Conservation (phyloP, 1,140 invertebrate genomes). For the Brachionus paranguensis region DNA sequence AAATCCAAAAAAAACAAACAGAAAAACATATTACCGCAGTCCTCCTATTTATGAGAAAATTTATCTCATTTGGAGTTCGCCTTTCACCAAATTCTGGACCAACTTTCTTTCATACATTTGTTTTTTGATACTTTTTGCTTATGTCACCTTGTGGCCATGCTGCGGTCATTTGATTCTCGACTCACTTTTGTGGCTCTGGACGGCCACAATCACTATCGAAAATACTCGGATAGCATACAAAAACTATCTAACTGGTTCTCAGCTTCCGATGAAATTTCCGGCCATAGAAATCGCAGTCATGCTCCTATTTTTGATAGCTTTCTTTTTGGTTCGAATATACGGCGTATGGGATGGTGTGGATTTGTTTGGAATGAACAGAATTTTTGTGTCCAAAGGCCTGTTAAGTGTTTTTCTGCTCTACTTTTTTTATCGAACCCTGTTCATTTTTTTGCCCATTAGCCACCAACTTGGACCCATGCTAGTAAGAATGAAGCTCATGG, state of each 20-base stretch:
- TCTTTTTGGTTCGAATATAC: slow-evolving; percentile 46
- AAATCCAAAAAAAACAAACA: neutral
- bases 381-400: slow-evolving; percentile 46
- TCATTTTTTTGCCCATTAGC: slow-evolving; percentile 55
- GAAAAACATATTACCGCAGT: neutral
- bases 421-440: slow-evolving; percentile 55
- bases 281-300: slow-evolving; percentile 40
- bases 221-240: slow-evolving; percentile 45
- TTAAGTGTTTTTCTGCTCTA: slow-evolving; percentile 50
- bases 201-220: slow-evolving; percentile 47
- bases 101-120: slow-evolving; percentile 53
- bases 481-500: slow-evolving; percentile 55
- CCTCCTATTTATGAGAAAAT: slow-evolving; percentile 40
- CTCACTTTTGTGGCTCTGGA: slow-evolving; percentile 52
- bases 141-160: slow-evolving; percentile 53
- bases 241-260: slow-evolving; percentile 46
- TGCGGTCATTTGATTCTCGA: slow-evolving; percentile 54
- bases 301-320: slow-evolving; percentile 44
- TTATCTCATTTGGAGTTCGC: slow-evolving; percentile 50
- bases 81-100: slow-evolving; percentile 53
- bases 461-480: slow-evolving; percentile 56
- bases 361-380: slow-evolving; percentile 42
- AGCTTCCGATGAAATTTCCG: slow-evolving; percentile 44
- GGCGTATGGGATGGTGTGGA: slow-evolving; percentile 42
- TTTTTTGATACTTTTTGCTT: slow-evolving; percentile 52